Evolutionary conservation across 2,888 invertebrate species (phyloP), one percentile per base, ranked within the genome.

Genomic region (Catocala fraxini): DNA sequence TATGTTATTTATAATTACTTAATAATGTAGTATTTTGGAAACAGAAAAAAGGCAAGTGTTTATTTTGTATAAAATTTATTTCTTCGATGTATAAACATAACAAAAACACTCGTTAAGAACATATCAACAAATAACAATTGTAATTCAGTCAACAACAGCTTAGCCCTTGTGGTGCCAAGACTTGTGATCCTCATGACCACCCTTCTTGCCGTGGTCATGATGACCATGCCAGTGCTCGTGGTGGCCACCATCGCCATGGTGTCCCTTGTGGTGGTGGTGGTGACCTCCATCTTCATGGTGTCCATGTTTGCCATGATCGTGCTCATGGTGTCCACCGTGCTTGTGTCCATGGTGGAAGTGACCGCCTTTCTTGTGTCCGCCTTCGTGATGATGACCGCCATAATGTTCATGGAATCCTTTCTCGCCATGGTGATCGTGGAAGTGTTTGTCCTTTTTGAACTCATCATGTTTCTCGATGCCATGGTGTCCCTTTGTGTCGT

Each of bases 381-480:
- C 96, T 81, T 96, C 96, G 82, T 97, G 96, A 83, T 97, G 96
- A 85, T 96, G 96, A 45, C 95, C 96, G 56, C 97, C 97, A 83
- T 97, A 96, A 79, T 97, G 97, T 80, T 96, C 96, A 85, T 97
- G 96, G 82, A 96, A 96, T 0, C 97, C 97, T 73, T 96, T 96
- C 75, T 97, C 97, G 72, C 97, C 97, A 81, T 97, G 96, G 86
- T 97, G 97, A 76, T 97, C 97, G 87, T 96, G 97, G 95, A 97
- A 97, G 88, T 97, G 97, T 82, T 97, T 97, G 82, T 97, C 96
- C 87, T 97, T 97, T 84, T 97, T 97, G 93, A 96, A 97, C 88
- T 97, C 97, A 88, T 97, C 97, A 73, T 96, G 92, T 82, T 97
- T 97, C 89, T 97, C 97, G 6, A 97, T 94, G 75, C 97, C 96